Evolutionary conservation across 2,797 vertebrate genomes (phyloP).

Genomic region (Buceros bicornis): DNA sequence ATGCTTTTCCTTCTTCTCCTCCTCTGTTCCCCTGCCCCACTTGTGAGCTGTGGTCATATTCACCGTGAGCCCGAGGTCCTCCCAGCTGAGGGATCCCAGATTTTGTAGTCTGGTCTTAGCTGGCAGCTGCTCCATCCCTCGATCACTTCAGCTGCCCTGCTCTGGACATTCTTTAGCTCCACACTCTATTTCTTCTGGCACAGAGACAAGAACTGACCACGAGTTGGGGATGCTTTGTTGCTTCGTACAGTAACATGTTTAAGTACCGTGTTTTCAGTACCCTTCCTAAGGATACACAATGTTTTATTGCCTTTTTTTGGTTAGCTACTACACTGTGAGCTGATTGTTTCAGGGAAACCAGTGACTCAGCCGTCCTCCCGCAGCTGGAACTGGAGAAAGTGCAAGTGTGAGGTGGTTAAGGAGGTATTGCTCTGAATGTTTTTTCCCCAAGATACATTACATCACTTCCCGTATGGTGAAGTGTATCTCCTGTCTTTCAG

Average conservation of each 20-base stretch:
- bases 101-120: background rate
- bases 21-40: rapidly evolving
- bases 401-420: background rate
- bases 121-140: background rate
- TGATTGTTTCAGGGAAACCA: constrained; percentile 7
- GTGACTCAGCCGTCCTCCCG: constrained; percentile 31
- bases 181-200: background rate
- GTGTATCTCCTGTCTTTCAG: background rate
- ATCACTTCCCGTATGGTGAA: background rate
- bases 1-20: background rate
- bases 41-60: background rate
- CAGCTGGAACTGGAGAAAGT: constrained; percentile 26
- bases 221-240: background rate
- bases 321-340: background rate
- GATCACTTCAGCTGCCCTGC: background rate
- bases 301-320: constrained; percentile 5
- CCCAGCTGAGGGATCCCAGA: background rate
- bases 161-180: background rate
- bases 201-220: background rate
- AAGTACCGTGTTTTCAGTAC: background rate
- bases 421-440: background rate
- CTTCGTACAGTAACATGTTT: background rate
- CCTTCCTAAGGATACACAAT: background rate
- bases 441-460: background rate
- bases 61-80: background rate